These are phyloP conservation scores for Hypanus sabinus DNA, from an alignment of 2,113 vertebrate genomes.

Conservation along the genomic window DNA sequence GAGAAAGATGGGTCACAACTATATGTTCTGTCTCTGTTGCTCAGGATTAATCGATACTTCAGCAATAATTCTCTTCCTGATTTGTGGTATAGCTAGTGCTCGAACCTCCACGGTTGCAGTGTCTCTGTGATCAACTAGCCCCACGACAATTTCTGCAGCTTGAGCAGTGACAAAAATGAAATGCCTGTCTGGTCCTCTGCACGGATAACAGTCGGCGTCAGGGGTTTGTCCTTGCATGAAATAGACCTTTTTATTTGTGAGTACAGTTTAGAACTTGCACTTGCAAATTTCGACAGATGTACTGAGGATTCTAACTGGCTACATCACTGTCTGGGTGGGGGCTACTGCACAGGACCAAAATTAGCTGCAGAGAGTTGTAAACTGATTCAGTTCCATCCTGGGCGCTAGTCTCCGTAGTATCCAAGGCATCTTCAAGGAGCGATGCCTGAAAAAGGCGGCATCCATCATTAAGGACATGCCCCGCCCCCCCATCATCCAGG, in stretches of 20 bases:
- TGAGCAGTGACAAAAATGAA: neutral
- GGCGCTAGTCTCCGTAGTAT: too few relatives aligned
- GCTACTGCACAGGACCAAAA: too few relatives aligned
- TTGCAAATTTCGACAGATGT: too few relatives aligned
- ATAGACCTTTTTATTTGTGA: neutral
- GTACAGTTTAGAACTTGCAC: too few relatives aligned
- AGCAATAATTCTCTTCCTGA: neutral
- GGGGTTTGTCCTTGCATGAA: neutral
- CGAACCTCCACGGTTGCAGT: neutral
- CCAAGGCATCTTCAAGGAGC: too few relatives aligned
- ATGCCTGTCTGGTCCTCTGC: neutral
- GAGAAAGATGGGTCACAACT: neutral
- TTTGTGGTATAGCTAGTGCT: neutral
- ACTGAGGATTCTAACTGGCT: too few relatives aligned
- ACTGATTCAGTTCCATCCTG: too few relatives aligned
- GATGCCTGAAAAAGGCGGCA: too few relatives aligned
- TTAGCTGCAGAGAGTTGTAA: too few relatives aligned
- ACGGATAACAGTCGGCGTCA: neutral
- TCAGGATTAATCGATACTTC: neutral
- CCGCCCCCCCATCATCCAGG: too few relatives aligned
- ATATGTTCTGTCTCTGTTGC: neutral
- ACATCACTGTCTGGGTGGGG: too few relatives aligned
- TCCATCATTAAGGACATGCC: too few relatives aligned
- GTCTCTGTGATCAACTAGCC: neutral
- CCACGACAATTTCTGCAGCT: neutral